Conservation (phyloP, 2,113 vertebrate species). For the Falcunculus frontatus region DNA sequence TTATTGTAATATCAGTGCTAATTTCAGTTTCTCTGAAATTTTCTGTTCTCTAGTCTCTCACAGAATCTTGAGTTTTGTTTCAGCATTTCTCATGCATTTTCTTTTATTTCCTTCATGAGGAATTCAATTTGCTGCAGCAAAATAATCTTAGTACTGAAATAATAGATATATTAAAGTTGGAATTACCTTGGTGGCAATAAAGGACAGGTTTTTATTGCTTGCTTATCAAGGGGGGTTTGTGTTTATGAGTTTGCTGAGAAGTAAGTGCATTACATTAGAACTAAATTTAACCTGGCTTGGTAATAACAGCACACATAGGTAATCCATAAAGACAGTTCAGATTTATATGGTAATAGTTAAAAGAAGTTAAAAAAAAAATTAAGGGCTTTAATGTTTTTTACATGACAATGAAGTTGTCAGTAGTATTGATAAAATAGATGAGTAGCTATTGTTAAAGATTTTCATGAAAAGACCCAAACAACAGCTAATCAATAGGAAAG, state of each 20-base stretch:
- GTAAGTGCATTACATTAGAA: background rate
- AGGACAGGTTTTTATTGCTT: conserved; percentile 50
- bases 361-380: background rate
- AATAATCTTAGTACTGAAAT: conserved; percentile 33
- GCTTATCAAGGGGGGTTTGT: conserved; percentile 43
- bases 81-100: background rate
- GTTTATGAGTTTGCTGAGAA: conserved; percentile 24
- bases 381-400: background rate
- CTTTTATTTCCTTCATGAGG: conserved; percentile 1
- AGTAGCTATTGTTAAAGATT: background rate
- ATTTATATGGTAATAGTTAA: background rate
- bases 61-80: background rate
- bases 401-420: background rate
- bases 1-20: background rate
- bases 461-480: background rate
- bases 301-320: background rate
- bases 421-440: background rate
- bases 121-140: conserved; percentile 37
- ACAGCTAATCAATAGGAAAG: background rate
- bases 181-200: conserved; percentile 55
- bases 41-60: background rate
- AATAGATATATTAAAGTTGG: conserved; percentile 26
- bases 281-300: conserved; percentile 27
- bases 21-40: background rate
- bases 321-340: background rate